Evolutionary conservation across 2,113 vertebrate genomes (phyloP), one percentile per base, ranked within the genome.

Genomic region (Tragulus kanchil): DNA sequence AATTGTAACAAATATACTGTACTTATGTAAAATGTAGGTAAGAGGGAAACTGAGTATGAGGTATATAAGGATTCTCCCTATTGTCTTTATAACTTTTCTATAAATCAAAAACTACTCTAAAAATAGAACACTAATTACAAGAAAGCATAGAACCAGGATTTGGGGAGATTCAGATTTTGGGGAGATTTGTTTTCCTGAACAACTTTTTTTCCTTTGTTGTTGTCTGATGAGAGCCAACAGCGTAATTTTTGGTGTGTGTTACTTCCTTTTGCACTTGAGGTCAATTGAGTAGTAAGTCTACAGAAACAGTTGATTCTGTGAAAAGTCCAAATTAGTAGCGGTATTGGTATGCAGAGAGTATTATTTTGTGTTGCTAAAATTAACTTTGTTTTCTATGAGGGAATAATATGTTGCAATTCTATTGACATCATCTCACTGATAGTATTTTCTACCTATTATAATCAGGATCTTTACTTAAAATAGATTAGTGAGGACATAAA

Each of bases 101-200:
- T 85, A 90, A 92, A 31, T 92, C 8, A 56, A 85, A 90, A 96
- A 21, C 54, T 81, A 64, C 54, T 45, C 48, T 92, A 52, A 75
- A 92, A 92, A 58, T 59, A 69, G 90, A 69, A 89, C 4, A 6
- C 92, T 85, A 92, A 31, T 42, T 78, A 73, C 87, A 78, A 93
- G 15, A 65, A 85, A 94, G 73, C 16, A n/a, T 85, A 45, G 23
- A 65, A 17, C 71, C 21, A 81, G 69, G 56, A 97, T 90, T 52
- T 58, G 23, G 75, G 11, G 16, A 87, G 25, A 96, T 31, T 75
- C 67, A 90, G 56, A 52, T n/a, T n/a, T n/a, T n/a, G n/a, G n/a
- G n/a, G n/a, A n/a, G n/a, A 56, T 45, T 26, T 95, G 7, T 54
- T 83, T 87, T 58, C 42, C 19, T 9, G 1, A 92, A 59, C 21